Base-by-base conservation (phyloP, 2,113 vertebrate species). In the Amblyornis subalaris region DNA sequence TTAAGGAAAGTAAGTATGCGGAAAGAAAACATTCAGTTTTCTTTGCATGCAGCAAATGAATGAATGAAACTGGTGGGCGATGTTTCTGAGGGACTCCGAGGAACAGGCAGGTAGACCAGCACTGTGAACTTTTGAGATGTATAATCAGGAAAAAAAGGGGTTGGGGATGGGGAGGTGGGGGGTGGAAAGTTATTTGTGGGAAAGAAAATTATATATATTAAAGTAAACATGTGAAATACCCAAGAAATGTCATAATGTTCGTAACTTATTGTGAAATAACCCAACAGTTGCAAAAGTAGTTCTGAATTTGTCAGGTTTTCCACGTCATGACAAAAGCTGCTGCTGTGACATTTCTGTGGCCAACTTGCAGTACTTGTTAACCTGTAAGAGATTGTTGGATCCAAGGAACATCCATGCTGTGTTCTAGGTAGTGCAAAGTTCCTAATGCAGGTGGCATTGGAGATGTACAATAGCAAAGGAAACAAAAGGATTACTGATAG, bases 351-450 rank as follows among this genome's bases (percentile, higher is more conserved):
- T 80, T 79, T 88, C 45, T 60, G 47, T 81, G 69, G 81, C 51
- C 35, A 58, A 1, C 16, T 47, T 23, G 17, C 8, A 40, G 47
- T 12, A 9, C 24, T 71, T 40, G 25, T 53, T n/a, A 26, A 24
- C 19, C 20, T 38, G 1, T 12, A 29, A 75, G 31, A 54, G 29
- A 17, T 33, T 19, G 13, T 54, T 91, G 14, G 19, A 44, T 36
- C 36, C 8, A 4, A 5, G 4, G 3, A 74, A 35, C 14, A 6
- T 16, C 28, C 12, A 1, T 24, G 14, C 31, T 36, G 0, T 7
- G 5, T 53, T 74, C 26, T 16, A 1, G 21, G 20, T n/a, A 72
- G n/a, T 48, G 28, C 8, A 48, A 53, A 50, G 48, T 69, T 83
- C 18, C 9, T 62, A 42, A 76, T 44, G 28, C 31, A 53, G 22